A percentile compares a stretch with the other conserved stretches of the same genome.
These are phyloP conservation scores for Dendrolimus kikuchii DNA, from an alignment of 1,140 invertebrate genomes.

Conservation along the genomic window DNA sequence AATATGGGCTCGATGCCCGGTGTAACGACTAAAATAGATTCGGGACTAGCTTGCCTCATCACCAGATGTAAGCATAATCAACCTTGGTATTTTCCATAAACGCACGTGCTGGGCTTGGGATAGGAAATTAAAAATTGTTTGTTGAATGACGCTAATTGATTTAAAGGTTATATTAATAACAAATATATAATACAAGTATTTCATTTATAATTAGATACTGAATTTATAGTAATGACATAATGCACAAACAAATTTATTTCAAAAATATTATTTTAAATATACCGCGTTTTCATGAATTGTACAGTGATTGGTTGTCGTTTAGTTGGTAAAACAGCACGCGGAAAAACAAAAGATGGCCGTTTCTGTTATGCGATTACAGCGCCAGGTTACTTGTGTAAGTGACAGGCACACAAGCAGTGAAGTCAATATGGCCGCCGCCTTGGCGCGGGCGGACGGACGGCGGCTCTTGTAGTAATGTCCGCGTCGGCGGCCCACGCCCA, in stretches of 20 bases:
- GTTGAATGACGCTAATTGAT: too few relatives aligned
- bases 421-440: constrained; percentile 69
- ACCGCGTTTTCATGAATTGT: constrained; percentile 12
- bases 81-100: constrained; percentile 5
- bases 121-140: too few relatives aligned
- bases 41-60: constrained; percentile 13
- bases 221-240: too few relatives aligned
- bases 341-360: constrained; percentile 47
- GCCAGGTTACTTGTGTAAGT: constrained; percentile 50
- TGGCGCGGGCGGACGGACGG: constrained; percentile 74
- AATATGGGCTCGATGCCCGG: constrained; percentile 65
- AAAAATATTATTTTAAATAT: too few relatives aligned
- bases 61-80: constrained; percentile 4
- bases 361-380: constrained; percentile 41
- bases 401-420: constrained; percentile 19
- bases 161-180: too few relatives aligned
- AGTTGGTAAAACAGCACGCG: constrained; percentile 54
- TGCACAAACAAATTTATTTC: too few relatives aligned
- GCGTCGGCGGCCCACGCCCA: constrained; percentile 74
- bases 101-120: too few relatives aligned
- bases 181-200: too few relatives aligned
- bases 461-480: constrained; percentile 59
- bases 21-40: constrained; percentile 62
- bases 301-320: constrained; percentile 26
- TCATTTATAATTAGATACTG: too few relatives aligned